These are phyloP conservation scores for Halisarca cf. caerulea DNA, from an alignment of 37 sponge, comb jelly and placozoan species.

Conservation along the genomic window DNA sequence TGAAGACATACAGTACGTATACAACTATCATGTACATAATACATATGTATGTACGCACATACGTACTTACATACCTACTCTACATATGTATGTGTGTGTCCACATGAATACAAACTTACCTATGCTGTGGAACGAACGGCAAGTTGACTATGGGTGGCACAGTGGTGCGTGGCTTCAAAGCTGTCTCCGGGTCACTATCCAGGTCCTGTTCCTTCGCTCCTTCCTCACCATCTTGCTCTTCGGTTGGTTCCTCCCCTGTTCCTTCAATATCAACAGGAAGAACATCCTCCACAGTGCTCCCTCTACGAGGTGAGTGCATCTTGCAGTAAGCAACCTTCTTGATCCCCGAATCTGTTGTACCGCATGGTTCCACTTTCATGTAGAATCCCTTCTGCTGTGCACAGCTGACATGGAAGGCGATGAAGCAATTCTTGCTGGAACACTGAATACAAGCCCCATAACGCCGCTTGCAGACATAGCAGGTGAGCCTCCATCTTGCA, in stretches of 20 bases:
- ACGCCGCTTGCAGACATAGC: constrained; percentile 88
- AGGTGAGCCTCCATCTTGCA: constrained; percentile 95
- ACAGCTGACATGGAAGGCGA: constrained; percentile 98
- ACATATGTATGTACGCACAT: not conserved
- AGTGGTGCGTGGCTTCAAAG: constrained; percentile 20
- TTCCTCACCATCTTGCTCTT: constrained; percentile 17
- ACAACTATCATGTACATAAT: not conserved
- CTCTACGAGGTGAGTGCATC: constrained; percentile 68
- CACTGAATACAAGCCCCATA: constrained; percentile 98
- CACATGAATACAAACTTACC: constrained; percentile 43
- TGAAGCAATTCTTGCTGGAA: constrained; percentile 93
- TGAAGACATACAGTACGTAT: not conserved
- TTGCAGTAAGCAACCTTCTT: constrained; percentile 93
- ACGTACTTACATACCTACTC: not conserved
- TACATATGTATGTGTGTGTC: not conserved
- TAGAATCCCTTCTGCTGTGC: constrained; percentile 94
- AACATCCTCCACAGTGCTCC: constrained; percentile 22
- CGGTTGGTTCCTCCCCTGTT: constrained; percentile 5
- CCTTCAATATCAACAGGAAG: constrained; percentile 8
- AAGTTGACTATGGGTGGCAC: constrained; percentile 74
- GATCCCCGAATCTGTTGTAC: constrained; percentile 54
- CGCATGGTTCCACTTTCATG: constrained; percentile 85
- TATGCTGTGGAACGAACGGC: constrained; percentile 80
- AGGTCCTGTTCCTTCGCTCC: constrained; percentile 16
- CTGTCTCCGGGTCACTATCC: constrained; percentile 24